Evolutionary conservation across 2,888 invertebrate species (phyloP), one percentile per base, ranked within the genome.

Genomic region (Arctia plantaginis): DNA sequence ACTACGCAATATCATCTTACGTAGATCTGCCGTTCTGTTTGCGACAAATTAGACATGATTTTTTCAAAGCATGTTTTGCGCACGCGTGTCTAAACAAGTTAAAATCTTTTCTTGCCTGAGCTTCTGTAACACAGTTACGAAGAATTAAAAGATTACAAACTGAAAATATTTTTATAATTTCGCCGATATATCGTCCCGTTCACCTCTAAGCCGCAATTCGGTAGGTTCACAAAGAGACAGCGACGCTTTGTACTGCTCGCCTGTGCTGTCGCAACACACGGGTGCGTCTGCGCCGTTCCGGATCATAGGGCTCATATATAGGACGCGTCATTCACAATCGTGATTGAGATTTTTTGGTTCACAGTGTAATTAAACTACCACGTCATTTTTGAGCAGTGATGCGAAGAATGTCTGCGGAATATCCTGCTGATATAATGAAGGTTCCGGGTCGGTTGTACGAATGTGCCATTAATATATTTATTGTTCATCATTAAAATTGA

Each of bases 281-380:
- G 92, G 90, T 83, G 90, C 88, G 89, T 88, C 90, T 83, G 90
- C 87, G 88, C 87, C 90, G 89, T 84, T 89, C 72, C 92, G 91
- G 90, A 89, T 89, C 91, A 91, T 86, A 86, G 88, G 85, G 68
- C 87, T 77, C 83, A 85, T 85, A 93, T 89, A 86, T 92, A 84
- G 93, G 89, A 82, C 90, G 88, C 84, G 83, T 85, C 90, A 88
- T 90, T 89, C 88, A 88, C 82, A 84, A 88, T 86, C 90, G 85
- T 89, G 87, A 88, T 87, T 84, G 83, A 83, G 84, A 87, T 83
- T 83, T 55, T 84, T 89, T 87, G 78, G 82, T 76, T 76, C 74
- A 77, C 73, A 75, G 62, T 82, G 81, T 85, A 85, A 85, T 85
- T 85, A 85, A 83, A 81, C 75, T 73, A 71, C 76, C 77, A 76